phyloP scores from a whole-genome alignment of 2,113 vertebrate genomes.

The Bolborhynchus lineola region DNA sequence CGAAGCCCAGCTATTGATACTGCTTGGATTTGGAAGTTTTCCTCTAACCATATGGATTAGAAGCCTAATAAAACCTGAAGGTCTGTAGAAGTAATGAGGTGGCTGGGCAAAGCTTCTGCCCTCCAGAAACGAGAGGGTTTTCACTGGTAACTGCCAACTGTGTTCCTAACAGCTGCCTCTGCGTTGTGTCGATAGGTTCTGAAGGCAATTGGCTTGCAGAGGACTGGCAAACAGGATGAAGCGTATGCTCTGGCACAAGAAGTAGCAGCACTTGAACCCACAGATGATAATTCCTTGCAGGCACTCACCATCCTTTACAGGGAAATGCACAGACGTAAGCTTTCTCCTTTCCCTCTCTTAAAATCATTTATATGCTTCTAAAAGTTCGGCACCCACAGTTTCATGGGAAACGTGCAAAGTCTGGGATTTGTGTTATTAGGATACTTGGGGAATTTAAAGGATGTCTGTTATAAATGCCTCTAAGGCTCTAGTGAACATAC shows the following conservation, averaged over 20 bases:
- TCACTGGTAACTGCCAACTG: neutral
- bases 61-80: neutral
- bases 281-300: slow-evolving; percentile 96
- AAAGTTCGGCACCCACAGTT: neutral
- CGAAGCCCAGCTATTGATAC: rapidly evolving
- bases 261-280: slow-evolving; percentile 91
- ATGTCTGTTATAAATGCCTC: neutral
- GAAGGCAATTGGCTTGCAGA: slow-evolving; percentile 96
- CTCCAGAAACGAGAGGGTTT: neutral
- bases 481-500: neutral
- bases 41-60: neutral
- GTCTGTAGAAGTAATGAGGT: neutral
- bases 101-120: neutral
- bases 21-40: neutral
- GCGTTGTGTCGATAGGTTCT: slow-evolving; percentile 80
- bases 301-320: slow-evolving; percentile 96
- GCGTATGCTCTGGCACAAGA: slow-evolving; percentile 93
- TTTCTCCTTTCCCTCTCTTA: neutral
- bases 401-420: rapidly evolving
- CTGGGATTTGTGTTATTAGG: neutral
- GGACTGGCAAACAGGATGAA: slow-evolving; percentile 96
- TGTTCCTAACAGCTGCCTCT: neutral
- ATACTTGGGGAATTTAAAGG: neutral
- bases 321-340: slow-evolving; percentile 97
- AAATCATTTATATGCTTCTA: neutral